Evolutionary conservation across 2,797 vertebrate species (phyloP).

Genomic region (Alca torda): DNA sequence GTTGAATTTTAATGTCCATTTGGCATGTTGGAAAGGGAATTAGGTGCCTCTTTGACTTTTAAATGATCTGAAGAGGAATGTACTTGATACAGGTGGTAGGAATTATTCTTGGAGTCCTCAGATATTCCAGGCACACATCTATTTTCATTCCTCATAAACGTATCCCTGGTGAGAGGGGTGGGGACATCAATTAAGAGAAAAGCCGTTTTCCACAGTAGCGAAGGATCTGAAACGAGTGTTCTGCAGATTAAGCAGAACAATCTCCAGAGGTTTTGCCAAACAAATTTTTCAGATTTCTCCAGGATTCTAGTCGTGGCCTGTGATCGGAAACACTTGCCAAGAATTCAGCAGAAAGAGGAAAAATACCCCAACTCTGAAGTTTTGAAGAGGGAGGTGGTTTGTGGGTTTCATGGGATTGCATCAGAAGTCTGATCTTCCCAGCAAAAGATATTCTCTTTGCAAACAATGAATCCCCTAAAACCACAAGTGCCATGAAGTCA

Average conservation of each 20-base stretch:
- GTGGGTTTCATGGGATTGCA: constrained; percentile 69
- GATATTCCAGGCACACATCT: constrained; percentile 23
- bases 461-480: constrained; percentile 64
- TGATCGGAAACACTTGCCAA: constrained; percentile 43
- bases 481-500: constrained; percentile 66
- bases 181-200: constrained; percentile 5
- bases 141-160: constrained; percentile 23
- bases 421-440: constrained; percentile 66
- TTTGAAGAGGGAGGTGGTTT: constrained; percentile 60
- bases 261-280: constrained; percentile 46
- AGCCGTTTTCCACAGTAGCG: constrained; percentile 41
- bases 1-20: not conserved
- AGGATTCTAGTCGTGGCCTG: constrained; percentile 43
- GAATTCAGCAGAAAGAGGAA: constrained; percentile 42
- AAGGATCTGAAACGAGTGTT: not conserved
- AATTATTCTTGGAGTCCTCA: constrained; percentile 43
- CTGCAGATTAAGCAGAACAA: constrained; percentile 43
- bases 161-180: constrained; percentile 34
- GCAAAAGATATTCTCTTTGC: constrained; percentile 53
- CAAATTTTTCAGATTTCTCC: constrained; percentile 48
- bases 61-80: constrained; percentile 33
- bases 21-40: not conserved
- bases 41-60: constrained; percentile 15
- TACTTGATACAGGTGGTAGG: constrained; percentile 33
- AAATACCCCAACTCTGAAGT: constrained; percentile 19